phyloP scores from a whole-genome alignment of 2,888 invertebrate species.

The Leptopterna dolabrata region DNA sequence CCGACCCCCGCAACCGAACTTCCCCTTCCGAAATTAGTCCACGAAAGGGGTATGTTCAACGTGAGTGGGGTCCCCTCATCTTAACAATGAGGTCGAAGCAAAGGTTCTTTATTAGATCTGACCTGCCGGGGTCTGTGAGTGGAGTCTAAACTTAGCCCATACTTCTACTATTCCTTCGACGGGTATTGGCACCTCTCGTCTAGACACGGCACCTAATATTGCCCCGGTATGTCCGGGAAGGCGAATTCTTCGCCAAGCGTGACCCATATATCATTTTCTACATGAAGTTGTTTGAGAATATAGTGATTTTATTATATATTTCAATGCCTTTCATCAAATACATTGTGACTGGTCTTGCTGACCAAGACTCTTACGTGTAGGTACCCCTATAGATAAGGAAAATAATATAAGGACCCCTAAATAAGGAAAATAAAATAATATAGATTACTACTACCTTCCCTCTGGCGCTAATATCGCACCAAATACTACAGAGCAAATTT shows the following conservation, averaged over 20 bases:
- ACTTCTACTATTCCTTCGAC: background rate
- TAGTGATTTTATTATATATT: too few species aligned
- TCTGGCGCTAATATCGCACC: too few species aligned
- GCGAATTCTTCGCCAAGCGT: background rate
- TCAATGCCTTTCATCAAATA: too few species aligned
- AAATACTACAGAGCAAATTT: too few species aligned
- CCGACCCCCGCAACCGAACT: background rate
- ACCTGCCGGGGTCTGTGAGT: background rate
- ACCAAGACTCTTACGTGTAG: too few species aligned
- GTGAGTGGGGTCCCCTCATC: background rate
- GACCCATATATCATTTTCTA: too few species aligned
- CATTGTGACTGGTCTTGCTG: too few species aligned
- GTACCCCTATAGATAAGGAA: too few species aligned
- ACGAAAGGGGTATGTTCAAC: background rate
- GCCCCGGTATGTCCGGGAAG: slow-evolving; percentile 22
- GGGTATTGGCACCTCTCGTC: slow-evolving; percentile 19
- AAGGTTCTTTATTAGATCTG: slow-evolving; percentile 33
- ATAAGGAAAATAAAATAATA: too few species aligned
- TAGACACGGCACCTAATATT: background rate
- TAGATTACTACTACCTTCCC: too few species aligned
- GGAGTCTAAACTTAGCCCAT: slow-evolving; percentile 10
- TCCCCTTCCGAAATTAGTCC: slow-evolving; percentile 24
- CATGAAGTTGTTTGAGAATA: too few species aligned
- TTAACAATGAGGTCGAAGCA: slow-evolving; percentile 28
- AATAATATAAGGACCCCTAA: too few species aligned